These are phyloP conservation scores for Nematostella vectensis DNA, from an alignment of 92 coral and sea anemone genomes.

Conservation along the genomic window DNA sequence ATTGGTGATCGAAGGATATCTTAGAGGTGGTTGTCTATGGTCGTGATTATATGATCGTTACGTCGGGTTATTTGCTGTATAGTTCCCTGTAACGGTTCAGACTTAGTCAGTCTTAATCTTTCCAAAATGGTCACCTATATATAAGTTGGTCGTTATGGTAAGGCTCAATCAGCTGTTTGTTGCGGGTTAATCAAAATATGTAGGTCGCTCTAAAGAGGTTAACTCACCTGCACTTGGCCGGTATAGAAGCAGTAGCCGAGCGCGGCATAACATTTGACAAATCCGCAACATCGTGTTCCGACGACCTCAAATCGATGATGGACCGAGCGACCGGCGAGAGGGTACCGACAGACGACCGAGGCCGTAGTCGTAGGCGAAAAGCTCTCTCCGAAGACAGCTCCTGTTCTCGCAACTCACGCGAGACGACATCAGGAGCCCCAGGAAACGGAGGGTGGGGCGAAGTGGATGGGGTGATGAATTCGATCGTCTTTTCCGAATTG, in stretches of 20 bases:
- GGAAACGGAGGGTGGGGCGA: conserved; percentile 18
- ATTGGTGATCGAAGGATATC: no score
- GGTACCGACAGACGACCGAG: conserved; percentile 33
- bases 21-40: no score
- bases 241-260: conserved; percentile 84
- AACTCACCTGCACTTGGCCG: conserved; percentile 80
- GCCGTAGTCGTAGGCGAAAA: conserved; percentile 52
- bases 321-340: conserved; percentile 37
- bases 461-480: conserved; percentile 20
- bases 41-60: no score
- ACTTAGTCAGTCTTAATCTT: no score
- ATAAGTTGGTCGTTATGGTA: no score
- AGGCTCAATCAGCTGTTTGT: no score
- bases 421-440: conserved; percentile 1
- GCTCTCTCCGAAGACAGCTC: conserved; percentile 53
- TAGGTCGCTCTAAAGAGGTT: no score
- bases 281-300: conserved; percentile 57
- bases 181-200: no score
- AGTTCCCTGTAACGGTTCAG: no score
- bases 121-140: no score
- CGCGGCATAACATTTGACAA: conserved; percentile 59
- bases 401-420: conserved; percentile 28
- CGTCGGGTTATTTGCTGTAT: no score
- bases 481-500: conserved; percentile 23
- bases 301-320: conserved; percentile 36